Evolutionary conservation across 2,797 vertebrate genomes (phyloP).

Genomic region (Lacerta viridis): DNA sequence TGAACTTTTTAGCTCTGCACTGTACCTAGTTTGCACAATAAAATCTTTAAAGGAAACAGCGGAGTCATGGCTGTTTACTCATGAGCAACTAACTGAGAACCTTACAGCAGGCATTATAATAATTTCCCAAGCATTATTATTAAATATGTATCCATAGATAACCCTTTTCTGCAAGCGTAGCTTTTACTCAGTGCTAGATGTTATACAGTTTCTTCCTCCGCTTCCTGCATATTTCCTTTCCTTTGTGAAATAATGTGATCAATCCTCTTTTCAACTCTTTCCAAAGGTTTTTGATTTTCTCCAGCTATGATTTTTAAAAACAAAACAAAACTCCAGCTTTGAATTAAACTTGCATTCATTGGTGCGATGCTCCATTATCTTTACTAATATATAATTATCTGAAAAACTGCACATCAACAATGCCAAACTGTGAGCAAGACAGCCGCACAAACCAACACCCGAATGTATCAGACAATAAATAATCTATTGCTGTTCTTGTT

Average conservation of each 20-base stretch:
- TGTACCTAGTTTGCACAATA: too few relatives aligned
- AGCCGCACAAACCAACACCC: conserved; percentile 42
- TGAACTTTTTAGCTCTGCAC: too few relatives aligned
- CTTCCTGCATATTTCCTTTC: background rate
- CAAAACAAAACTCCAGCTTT: background rate
- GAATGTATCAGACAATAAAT: conserved; percentile 63
- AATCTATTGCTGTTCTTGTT: conserved; percentile 61
- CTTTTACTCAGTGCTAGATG: conserved; percentile 47
- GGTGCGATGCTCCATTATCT: conserved; percentile 48
- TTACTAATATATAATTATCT: background rate
- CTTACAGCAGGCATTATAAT: background rate
- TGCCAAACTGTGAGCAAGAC: conserved; percentile 51
- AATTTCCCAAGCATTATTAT: background rate
- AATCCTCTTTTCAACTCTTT: background rate
- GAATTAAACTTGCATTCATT: conserved; percentile 22
- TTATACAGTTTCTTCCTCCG: background rate
- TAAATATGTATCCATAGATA: conserved; percentile 23
- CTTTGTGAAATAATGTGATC: background rate
- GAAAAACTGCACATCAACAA: conserved; percentile 27
- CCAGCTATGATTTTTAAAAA: too few relatives aligned
- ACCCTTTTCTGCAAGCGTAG: conserved; percentile 33
- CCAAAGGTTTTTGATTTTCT: background rate
- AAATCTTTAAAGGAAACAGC: too few relatives aligned
- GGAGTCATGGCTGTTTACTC: too few relatives aligned
- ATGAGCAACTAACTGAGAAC: too few relatives aligned